Base-by-base conservation (phyloP, 1,140 invertebrate genomes). In the Drosophila yakuba region DNA sequence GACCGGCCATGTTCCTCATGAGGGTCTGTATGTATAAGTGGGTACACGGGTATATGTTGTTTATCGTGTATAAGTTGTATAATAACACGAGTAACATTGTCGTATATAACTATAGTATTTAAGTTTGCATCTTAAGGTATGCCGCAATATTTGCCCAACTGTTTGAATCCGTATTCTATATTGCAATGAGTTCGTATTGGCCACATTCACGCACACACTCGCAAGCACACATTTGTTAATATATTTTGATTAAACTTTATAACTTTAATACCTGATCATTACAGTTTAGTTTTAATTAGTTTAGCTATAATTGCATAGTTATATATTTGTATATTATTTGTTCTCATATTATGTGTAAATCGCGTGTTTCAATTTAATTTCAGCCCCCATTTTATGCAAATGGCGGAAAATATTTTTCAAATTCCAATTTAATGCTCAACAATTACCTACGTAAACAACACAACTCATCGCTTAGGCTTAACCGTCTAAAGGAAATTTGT, bases 361-460 rank as follows among this genome's bases (percentile, higher is more conserved):
- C 52, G 20, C 4, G 12, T n/a, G 25, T 32, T 57, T 44, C 17
- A 1, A 20, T 32, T 44, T 12, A 6, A 44, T 23, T 55, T 14
- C 11, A 66, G 43, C 35, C 39, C 41, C 6, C n/a, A 6, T n/a
- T 14, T n/a, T 52, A 47, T 28, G 64, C 50, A 17, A 41, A 38
- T 50, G 56, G 20, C 10, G 41, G 32, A 54, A 43, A 71, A 47
- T 51, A 41, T 15, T 47, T n/a, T 39, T 72, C 32, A 72, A 77
- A 78, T 63, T 54, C 44, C 55, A 66, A 59, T 75, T 64, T 23
- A 55, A 76, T 75, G 72, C 35, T 66, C 52, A 85, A 85, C 81
- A 80, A 57, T 85, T 73, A 85, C 50, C 81, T 85, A 80, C 77
- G 28, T 38, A 58, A 59, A 83, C 48, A 78, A 82, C 57, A 73